Evolutionary conservation across 2,888 invertebrate species (phyloP), one percentile per base, ranked within the genome.

Genomic region (Microplitis deprimator): DNA sequence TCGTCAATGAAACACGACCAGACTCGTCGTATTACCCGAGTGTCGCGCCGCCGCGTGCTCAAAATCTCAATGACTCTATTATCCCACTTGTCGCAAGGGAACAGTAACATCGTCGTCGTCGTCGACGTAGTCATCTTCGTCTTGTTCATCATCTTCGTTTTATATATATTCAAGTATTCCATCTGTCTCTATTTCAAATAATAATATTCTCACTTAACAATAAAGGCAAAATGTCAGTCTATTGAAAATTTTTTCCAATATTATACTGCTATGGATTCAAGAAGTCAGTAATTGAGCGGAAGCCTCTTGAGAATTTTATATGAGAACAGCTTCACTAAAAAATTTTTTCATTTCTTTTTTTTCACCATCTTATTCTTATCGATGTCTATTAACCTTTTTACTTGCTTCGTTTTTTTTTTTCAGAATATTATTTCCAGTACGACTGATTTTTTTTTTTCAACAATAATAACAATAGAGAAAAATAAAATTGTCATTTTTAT

Each of bases 1-100:
- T 80, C 77, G 77, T 80, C 79, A 80, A 80, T 80, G 80, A 80
- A 80, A 80, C 73, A 77, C 79, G 80, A 77, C 74, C 77, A 80
- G 77, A 73, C 79, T 74, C 75, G 73, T 73, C 76, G 73, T 73
- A 77, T 77, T 73, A 73, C 73, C 69, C 73, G 72, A 76, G 73
- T 65, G 68, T 68, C 70, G 50, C 72, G 62, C 62, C 64, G 76
- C 72, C 72, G 74, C 79, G 79, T 78, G 79, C 68, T 73, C 29
- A 50, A 72, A 80, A 80, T 80, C 68, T 78, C 67, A 80, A 78
- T 75, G 76, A 75, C 75, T 67, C 41, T 60, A 68, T 76, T 72
- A 72, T 77, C 61, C 73, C 68, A 77, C 73, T 73, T 77, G 73
- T 77, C 68, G 39, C 50, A 41, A 62, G 50, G 65, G 65, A 73